phyloP scores from a whole-genome alignment of 2,797 vertebrate species.

The Diplodus puntazzo region DNA sequence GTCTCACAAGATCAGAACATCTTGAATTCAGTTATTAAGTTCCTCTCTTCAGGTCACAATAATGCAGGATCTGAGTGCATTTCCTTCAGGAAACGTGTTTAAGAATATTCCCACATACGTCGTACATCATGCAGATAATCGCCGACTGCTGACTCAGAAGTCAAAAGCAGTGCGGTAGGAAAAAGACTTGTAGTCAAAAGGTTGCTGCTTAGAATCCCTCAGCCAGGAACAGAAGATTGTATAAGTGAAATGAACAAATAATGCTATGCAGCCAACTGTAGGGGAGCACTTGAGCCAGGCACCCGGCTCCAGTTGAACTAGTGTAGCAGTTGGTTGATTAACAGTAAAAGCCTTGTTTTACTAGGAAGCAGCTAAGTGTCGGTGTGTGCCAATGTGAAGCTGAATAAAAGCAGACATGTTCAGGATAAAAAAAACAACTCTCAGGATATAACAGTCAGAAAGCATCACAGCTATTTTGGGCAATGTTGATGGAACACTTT shows the following conservation, averaged over 20 bases:
- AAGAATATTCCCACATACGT: too few relatives aligned
- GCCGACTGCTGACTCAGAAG: background rate
- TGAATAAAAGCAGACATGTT: slow-evolving; percentile 40
- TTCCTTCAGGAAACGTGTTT: slow-evolving; percentile 1
- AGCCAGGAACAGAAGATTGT: background rate
- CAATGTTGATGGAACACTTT: slow-evolving; percentile 48
- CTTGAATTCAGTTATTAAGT: background rate
- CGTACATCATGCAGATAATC: background rate
- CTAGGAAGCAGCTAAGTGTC: slow-evolving; percentile 33
- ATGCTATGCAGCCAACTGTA: background rate
- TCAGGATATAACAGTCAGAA: slow-evolving; percentile 42
- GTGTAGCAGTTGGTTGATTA: slow-evolving; percentile 12
- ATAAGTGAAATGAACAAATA: background rate
- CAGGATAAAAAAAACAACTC: slow-evolving; percentile 32
- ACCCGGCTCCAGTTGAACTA: slow-evolving; percentile 24
- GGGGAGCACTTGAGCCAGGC: slow-evolving; percentile 19
- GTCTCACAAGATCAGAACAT: background rate
- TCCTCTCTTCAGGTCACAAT: background rate
- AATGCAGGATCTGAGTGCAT: background rate
- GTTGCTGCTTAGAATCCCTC: slow-evolving; percentile 9
- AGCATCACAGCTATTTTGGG: slow-evolving; percentile 72
- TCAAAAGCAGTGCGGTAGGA: background rate
- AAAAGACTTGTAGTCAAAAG: background rate
- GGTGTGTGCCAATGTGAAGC: slow-evolving; percentile 35
- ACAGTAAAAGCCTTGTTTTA: slow-evolving; percentile 34